Evolutionary conservation across 2,888 invertebrate genomes (phyloP).

Genomic region (Dynastes grantii): DNA sequence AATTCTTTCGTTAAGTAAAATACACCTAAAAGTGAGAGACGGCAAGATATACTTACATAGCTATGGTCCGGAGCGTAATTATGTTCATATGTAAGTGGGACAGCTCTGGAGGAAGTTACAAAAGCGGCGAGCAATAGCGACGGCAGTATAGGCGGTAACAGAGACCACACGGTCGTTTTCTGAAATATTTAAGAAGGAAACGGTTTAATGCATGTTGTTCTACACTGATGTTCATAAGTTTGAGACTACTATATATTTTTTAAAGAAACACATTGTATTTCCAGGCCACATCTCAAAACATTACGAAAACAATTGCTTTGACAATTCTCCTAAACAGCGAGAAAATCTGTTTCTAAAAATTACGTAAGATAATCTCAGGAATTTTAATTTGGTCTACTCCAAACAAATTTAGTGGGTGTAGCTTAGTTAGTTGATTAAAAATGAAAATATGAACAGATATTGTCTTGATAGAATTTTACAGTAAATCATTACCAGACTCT

Average conservation of each 20-base stretch:
- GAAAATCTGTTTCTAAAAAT: too few species aligned
- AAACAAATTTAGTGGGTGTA: too few species aligned
- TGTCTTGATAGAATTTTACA: too few species aligned
- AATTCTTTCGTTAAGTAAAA: background rate
- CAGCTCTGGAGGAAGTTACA: constrained; percentile 52
- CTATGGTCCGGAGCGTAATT: constrained; percentile 60
- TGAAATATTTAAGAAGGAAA: constrained; percentile 44
- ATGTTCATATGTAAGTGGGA: constrained; percentile 53
- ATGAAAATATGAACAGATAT: too few species aligned
- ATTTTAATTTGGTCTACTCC: too few species aligned
- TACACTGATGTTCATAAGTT: background rate
- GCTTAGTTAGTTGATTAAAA: too few species aligned
- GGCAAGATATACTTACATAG: constrained; percentile 57
- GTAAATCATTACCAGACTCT: too few species aligned
- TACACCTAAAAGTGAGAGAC: constrained; percentile 1
- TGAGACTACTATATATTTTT: background rate
- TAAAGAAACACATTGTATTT: too few species aligned
- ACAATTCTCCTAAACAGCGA: too few species aligned
- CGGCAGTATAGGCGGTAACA: constrained; percentile 22
- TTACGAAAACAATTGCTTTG: too few species aligned
- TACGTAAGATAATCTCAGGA: too few species aligned
- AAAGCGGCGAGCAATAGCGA: constrained; percentile 47
- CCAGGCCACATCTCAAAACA: too few species aligned
- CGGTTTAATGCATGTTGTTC: constrained; percentile 5
- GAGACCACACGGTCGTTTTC: constrained; percentile 28